Base-by-base conservation (phyloP, 2,888 invertebrate genomes). In the Ceriagrion tenellum region DNA sequence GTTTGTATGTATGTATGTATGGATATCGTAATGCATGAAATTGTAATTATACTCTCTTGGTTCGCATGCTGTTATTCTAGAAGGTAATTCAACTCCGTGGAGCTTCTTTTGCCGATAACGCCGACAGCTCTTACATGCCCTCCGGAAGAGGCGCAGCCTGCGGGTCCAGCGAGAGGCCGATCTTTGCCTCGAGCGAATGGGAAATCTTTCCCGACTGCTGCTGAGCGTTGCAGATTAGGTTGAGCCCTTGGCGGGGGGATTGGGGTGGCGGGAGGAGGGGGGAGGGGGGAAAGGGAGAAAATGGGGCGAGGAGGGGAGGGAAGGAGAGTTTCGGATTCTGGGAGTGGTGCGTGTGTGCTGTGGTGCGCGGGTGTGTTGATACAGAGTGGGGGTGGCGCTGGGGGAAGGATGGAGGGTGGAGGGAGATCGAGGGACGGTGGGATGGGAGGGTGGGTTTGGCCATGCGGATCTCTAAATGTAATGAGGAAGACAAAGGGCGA, bases 171-270 rank as follows among this genome's bases (percentile, higher is more conserved):
- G 1, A 23, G 23, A 0, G 12, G 69, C 69, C 10, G 69, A 12
- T 69, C n/a, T n/a, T 69, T 69, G 69, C 69, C 69, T 69, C 69
- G 69, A 12, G 69, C 69, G 69, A 4, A 69, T 69, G 26, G 69
- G 69, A 69, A 69, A 69, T 69, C 81, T 30, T 35, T 81, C 35
- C 81, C 81, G 30, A 30, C 35, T 81, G 81, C 81, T 35, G 81
- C 35, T 81, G 81, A 81, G 35, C 81, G 81, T 81, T 81, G 81
- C 81, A 81, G 81, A 81, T 81, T 81, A 81, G 81, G 81, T n/a
- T 3, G 69, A 69, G 26, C 69, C 69, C 69, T 69, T 10, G 69
- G 23, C 23, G 69, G 69, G 69, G 69, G 69, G 6, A 23, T 8
- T 4, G 63, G 63, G 23, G 63, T 20, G 23, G 18, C 23, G 63